Evolutionary conservation across 2,113 vertebrate species (phyloP).

Genomic region (Crotalus tigris): DNA sequence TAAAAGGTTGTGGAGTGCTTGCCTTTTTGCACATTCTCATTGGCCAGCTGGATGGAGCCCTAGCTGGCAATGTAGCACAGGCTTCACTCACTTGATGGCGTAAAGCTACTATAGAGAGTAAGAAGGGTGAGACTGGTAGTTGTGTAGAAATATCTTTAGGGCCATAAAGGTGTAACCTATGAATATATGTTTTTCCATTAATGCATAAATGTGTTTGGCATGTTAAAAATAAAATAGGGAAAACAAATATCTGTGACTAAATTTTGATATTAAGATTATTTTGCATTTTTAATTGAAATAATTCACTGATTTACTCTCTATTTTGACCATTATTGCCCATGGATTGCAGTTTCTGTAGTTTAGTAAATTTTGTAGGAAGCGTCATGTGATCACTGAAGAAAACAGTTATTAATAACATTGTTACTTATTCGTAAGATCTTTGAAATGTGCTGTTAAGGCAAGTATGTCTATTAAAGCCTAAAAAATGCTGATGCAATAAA

Average conservation of each 20-base stretch:
- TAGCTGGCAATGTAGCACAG: too few species aligned
- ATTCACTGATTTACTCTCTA: not conserved
- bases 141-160: too few species aligned
- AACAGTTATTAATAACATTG: not conserved
- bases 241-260: not conserved
- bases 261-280: not conserved
- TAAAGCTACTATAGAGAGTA: too few species aligned
- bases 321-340: not conserved
- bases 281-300: not conserved
- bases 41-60: too few species aligned
- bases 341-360: not conserved
- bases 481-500: not conserved
- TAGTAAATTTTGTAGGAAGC: not conserved
- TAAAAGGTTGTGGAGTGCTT: too few species aligned
- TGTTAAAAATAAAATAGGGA: not conserved
- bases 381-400: not conserved
- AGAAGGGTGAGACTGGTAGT: too few species aligned
- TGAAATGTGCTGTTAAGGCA: not conserved
- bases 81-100: too few species aligned
- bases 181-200: not conserved
- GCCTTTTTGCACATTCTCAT: too few species aligned
- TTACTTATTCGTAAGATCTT: not conserved
- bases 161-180: too few species aligned
- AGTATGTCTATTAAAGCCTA: not conserved
- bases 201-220: not conserved